Base-by-base conservation (phyloP, 2,113 vertebrate species). In the Albula glossodonta region DNA sequence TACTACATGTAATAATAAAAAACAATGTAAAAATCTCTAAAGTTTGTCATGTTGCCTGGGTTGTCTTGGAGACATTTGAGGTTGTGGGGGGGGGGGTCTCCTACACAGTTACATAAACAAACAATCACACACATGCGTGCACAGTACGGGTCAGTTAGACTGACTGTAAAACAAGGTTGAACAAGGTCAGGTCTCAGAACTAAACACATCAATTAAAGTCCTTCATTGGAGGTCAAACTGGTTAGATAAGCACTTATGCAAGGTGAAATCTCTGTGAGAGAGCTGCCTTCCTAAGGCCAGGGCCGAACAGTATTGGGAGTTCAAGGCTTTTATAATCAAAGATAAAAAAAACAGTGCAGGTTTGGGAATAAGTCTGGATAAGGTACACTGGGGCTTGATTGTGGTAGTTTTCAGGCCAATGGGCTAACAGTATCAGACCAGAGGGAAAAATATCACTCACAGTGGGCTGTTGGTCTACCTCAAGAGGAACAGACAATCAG, bases 1-100 rank as follows among this genome's bases (percentile, higher is more conserved):
- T 93, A 92, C 87, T 88, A 53, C 87, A 93, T 90, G 86, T 87
- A 86, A 88, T 83, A 85, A 90, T 91, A 88, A 86, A 83, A 89
- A 80, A 80, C 15, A 77, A 85, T 77, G 31, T 85, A 85, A 85
- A 85, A 85, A 85, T 85, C 52, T 41, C 51, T n/a, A 15, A 51
- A 50, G 52, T 85, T 85, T 85, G 53, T 66, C 41, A 56, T 57
- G 56, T 48, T 66, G 52, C 53, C 19, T 56, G 51, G 19, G 51
- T 53, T 52, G 79, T 49, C 31, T 51, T 22, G 13, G 31, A 86
- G 6, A 74, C 51, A 85, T 81, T 86, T 85, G 60, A 86, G 83
- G 86, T 49, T 84, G 88, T 83, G 90, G 84, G 91, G 88, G 87
- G 86, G 6, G 85, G 87, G 91, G 87, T 84, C 87, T 88, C 81